These are phyloP conservation scores for Sciurus niger DNA, from an alignment of 2,113 vertebrate genomes.

Conservation along the genomic window DNA sequence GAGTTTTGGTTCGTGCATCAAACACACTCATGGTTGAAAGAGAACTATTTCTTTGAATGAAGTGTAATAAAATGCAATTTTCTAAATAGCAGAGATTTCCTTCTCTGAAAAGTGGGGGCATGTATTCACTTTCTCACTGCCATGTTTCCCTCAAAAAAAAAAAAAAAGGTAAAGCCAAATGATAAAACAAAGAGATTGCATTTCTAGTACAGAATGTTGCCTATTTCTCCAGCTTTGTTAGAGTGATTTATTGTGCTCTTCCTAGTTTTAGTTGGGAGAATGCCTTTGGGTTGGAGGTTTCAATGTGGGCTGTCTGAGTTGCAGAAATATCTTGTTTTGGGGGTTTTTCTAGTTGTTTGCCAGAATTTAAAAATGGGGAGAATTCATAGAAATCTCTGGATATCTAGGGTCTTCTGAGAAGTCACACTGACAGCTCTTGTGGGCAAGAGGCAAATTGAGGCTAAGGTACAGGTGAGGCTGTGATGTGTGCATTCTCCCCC, in stretches of 20 bases:
- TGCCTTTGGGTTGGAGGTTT: neutral
- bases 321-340: too few species aligned
- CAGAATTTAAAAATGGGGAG: neutral
- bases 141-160: neutral
- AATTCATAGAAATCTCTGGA: neutral
- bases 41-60: neutral
- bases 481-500: neutral
- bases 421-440: neutral
- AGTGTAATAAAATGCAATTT: neutral
- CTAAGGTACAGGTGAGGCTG: accelerated
- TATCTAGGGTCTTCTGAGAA: neutral
- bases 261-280: neutral
- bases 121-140: neutral
- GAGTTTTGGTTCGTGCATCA: neutral
- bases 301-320: neutral
- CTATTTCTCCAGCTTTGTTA: neutral
- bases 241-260: neutral
- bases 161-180: neutral
- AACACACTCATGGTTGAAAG: neutral
- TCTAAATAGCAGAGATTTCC: neutral
- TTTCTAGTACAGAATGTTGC: neutral
- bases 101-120: neutral
- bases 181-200: neutral
- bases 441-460: neutral
- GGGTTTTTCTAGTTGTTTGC: neutral